These are phyloP conservation scores for Drosophila cognata DNA, from an alignment of 2,888 invertebrate species.

Conservation along the genomic window DNA sequence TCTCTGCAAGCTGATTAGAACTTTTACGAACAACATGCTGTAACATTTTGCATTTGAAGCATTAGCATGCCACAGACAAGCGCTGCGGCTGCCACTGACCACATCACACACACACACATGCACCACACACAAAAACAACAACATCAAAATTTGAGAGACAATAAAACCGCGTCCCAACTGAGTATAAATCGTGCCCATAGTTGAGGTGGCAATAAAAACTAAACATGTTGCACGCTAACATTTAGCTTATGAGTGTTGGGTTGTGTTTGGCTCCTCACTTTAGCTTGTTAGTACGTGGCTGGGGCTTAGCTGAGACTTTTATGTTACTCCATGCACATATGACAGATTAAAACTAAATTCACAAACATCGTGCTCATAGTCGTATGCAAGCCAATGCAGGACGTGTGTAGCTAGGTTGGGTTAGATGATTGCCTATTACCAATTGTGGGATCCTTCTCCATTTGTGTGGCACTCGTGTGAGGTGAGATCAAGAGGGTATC, in stretches of 20 bases:
- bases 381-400: constrained; percentile 5
- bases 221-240: constrained; percentile 45
- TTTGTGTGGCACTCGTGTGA: not conserved
- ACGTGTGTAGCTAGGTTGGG: not conserved
- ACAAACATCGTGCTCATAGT: constrained; percentile 27
- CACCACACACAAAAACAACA: not conserved
- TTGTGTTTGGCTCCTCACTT: not conserved
- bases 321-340: constrained; percentile 38
- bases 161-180: constrained; percentile 42
- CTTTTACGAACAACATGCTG: constrained; percentile 20
- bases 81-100: constrained; percentile 23
- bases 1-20: constrained; percentile 46
- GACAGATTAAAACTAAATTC: constrained; percentile 48
- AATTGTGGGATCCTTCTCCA: not conserved
- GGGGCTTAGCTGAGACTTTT: constrained; percentile 51
- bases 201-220: constrained; percentile 63
- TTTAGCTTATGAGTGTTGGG: constrained; percentile 20
- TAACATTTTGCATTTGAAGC: constrained; percentile 34
- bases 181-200: constrained; percentile 23
- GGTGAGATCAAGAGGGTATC: not conserved
- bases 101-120: constrained; percentile 15
- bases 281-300: constrained; percentile 23
- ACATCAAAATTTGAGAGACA: constrained; percentile 32
- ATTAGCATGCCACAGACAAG: constrained; percentile 32
- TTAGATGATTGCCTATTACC: not conserved